Conservation (phyloP, 37 sponge, comb jelly and placozoan genomes). For the Cliona cf. orientalis region DNA sequence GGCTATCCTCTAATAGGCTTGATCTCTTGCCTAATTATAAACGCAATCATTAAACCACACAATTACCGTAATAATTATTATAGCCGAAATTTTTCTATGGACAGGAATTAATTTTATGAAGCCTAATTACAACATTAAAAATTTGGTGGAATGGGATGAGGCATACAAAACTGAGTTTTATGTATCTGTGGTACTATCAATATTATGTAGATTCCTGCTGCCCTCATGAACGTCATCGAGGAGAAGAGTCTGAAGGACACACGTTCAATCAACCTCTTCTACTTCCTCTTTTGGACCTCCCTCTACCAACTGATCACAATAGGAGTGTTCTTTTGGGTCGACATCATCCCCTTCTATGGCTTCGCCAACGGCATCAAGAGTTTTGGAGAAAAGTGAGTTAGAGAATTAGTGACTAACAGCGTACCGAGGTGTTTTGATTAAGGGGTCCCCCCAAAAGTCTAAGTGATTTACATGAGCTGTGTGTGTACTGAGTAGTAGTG, state of each 20-base stretch:
- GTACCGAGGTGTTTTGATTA: too few relatives aligned
- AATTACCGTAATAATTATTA: background rate
- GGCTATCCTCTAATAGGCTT: too few relatives aligned
- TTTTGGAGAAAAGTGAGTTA: slow-evolving; percentile 73
- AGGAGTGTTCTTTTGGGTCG: slow-evolving; percentile 66
- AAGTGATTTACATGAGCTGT: background rate
- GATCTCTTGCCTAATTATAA: too few relatives aligned
- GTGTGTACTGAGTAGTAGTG: background rate
- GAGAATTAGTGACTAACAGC: background rate
- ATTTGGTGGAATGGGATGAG: too few relatives aligned
- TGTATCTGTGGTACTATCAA: too few relatives aligned
- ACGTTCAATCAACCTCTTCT: slow-evolving; percentile 67
- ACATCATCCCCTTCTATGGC: slow-evolving; percentile 66
- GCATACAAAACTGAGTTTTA: too few relatives aligned
- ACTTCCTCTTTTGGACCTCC: slow-evolving; percentile 70
- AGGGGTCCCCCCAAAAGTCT: too few relatives aligned
- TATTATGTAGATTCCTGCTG: slow-evolving; percentile 69
- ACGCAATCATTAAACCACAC: too few relatives aligned
- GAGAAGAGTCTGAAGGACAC: slow-evolving; percentile 70
- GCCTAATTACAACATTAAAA: too few relatives aligned
- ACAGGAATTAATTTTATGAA: too few relatives aligned
- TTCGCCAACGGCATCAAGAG: slow-evolving; percentile 33
- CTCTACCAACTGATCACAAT: slow-evolving; percentile 63
- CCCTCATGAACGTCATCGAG: slow-evolving; percentile 80
- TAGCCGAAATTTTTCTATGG: background rate